Base-by-base conservation (phyloP, 2,888 invertebrate species). In the Dione juno region DNA sequence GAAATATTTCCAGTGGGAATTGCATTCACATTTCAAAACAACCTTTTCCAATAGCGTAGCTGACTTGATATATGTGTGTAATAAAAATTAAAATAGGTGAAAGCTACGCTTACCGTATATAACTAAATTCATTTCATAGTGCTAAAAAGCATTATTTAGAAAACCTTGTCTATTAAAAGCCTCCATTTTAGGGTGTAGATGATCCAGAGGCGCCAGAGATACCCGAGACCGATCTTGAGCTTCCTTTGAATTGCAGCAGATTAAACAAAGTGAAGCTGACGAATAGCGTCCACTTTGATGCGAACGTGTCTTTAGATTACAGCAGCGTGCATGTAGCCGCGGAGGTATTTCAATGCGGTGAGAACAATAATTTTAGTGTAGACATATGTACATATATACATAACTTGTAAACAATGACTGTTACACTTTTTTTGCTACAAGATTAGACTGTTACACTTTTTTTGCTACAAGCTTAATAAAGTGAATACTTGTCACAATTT, bases 341-440 rank as follows among this genome's bases (percentile, higher is more conserved):
- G 1, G 93, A 92, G 76, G 88, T 91, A 0, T 93, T 88, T 72
- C 86, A 87, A 66, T 93, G 93, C 74, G 85, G 93, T 93, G 81
- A 82, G 78, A 69, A 70, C 58, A 70, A 70, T 57, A 10, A 28
- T 35, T 57, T 45, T 48, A 19, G n/a, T 14, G 21, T 50, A 48
- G 9, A 28, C 21, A 43, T 53, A 10, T 28, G n/a, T 28, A 45
- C 5, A 41, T 58, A 8, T 58, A 40, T 28, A 3, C 28, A 35
- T 53, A 6, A 5, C 7, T 53, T 35, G n/a, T 28, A 35, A 35
- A 43, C 13, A 35, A n/a, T 1, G 35, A 9, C 35, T 54, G 28
- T n/a, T 54, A 54, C n/a, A 52, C 10, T 10, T 52, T 21, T 19
- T 52, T 11, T 19, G 2, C 11, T 7, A 10, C 50, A 52, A n/a